Base-by-base conservation (phyloP, 1,140 invertebrate genomes). In the Formica selysi region DNA sequence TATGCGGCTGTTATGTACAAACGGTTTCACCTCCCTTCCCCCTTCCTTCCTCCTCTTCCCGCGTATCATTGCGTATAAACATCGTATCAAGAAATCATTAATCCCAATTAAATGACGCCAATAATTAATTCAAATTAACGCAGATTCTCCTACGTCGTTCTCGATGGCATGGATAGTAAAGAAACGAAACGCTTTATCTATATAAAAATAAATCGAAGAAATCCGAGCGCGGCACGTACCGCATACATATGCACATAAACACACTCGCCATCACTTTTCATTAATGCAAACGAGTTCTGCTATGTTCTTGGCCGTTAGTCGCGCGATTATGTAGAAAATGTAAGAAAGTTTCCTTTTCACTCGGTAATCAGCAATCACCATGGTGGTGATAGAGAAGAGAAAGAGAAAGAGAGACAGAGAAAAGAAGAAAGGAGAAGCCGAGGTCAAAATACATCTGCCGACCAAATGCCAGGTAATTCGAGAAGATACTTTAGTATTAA, bases 261-360 rank as follows among this genome's bases (percentile, higher is more conserved):
- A 26, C 26, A 38, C 48, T 38, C n/a, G 38, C 67, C 22, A 51
- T 2, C 32, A 36, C 54, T 74, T 54, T 44, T 83, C 79, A 73
- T 83, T 73, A 57, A 67, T 87, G 65, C 85, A 86, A 85, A 83
- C 44, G 44, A 84, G 54, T 71, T 5, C 38, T 13, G 19, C n/a
- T 29, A 13, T 7, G 57, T 73, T 83, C 79, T 44, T 68, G 68
- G 26, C 38, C 68, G 57, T 83, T 83, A 83, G 57, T 22, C 54
- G 68, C 51, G 48, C 61, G 78, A 86, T 87, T 85, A 67, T 71
- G 36, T 73, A 44, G 48, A 79, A 86, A 87, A 87, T 57, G 57
- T 81, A 86, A 81, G 70, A 88, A 78, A 86, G 65, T 83, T 51
- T 41, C 54, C 79, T 74, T 83, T 83, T 83, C 79, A 61, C 68